Evolutionary conservation across 2,113 vertebrate genomes (phyloP).

Genomic region (Dipodomys stephensi): DNA sequence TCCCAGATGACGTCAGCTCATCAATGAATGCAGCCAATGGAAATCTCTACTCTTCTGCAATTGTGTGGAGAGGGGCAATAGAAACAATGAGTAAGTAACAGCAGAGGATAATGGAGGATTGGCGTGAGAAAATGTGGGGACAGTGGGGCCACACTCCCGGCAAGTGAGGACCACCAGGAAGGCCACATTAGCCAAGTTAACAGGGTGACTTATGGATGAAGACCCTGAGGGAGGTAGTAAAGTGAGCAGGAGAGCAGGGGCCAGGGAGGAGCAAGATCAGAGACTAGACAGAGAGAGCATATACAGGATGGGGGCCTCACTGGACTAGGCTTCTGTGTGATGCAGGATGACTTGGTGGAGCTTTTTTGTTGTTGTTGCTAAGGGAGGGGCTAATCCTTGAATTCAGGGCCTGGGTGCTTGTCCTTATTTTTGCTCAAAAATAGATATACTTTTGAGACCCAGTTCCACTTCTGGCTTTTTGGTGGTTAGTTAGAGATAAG

Average conservation of each 20-base stretch:
- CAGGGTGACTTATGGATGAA: background rate
- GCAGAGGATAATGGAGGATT: background rate
- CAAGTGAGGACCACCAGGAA: background rate
- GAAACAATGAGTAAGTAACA: too few species aligned
- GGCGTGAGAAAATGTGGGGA: background rate
- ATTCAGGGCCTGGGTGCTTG: too few species aligned
- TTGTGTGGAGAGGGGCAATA: background rate
- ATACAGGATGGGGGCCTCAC: background rate
- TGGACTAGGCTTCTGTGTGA: background rate
- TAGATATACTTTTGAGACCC: too few species aligned
- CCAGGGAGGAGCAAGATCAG: background rate
- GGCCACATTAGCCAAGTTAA: background rate
- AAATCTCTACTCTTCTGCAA: background rate
- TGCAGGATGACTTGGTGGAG: too few species aligned
- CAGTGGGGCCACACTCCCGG: fast-evolving
- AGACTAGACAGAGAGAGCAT: background rate
- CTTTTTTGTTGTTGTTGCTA: too few species aligned
- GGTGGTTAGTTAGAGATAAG: too few species aligned
- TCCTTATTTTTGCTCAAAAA: too few species aligned
- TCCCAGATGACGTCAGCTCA: background rate
- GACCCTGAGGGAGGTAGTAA: background rate
- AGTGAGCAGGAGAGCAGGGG: background rate
- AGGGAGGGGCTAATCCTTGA: too few species aligned
- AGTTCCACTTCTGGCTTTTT: too few species aligned
- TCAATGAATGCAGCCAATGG: background rate